Percentiles rank a stretch among this genome's conserved stretches.
Conservation (phyloP, 2,113 vertebrate species). For the Cheirogaleus medius region DNA sequence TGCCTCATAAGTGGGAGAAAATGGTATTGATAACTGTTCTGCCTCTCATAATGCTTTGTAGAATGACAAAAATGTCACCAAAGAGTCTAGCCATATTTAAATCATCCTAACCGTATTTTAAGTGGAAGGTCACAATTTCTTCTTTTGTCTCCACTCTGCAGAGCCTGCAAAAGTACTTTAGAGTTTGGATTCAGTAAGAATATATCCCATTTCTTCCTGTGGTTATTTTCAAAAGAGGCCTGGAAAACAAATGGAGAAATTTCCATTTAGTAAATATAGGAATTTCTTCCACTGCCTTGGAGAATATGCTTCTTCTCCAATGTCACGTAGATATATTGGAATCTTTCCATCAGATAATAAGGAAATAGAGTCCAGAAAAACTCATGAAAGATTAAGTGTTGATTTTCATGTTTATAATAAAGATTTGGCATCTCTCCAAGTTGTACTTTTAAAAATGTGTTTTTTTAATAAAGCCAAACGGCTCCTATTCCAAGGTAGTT, state of each 20-base stretch:
- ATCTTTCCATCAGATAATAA: slow-evolving; percentile 52
- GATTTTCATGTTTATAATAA: slow-evolving; percentile 66
- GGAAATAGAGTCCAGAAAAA: slow-evolving; percentile 54
- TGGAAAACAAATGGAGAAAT: slow-evolving; percentile 71
- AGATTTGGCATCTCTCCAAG: slow-evolving; percentile 37
- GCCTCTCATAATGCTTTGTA: not conserved
- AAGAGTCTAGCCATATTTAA: not conserved
- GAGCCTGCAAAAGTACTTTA: slow-evolving; percentile 75
- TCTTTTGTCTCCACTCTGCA: slow-evolving; percentile 53
- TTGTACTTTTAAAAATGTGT: slow-evolving; percentile 28
- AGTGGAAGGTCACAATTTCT: slow-evolving; percentile 46
- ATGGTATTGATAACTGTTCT: not conserved
- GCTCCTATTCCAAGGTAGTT: slow-evolving; percentile 10
- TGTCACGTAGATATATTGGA: slow-evolving; percentile 58
- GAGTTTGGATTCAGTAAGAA: slow-evolving; percentile 53
- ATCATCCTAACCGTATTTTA: slow-evolving; percentile 29
- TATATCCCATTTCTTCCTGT: slow-evolving; percentile 65
- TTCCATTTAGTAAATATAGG: slow-evolving; percentile 74
- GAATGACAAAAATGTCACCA: slow-evolving; percentile 39
- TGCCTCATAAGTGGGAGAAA: not conserved
- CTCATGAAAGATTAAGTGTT: slow-evolving; percentile 36
- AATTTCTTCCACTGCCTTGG: slow-evolving; percentile 69
- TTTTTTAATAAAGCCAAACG: slow-evolving; percentile 36
- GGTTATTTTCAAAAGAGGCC: slow-evolving; percentile 70
- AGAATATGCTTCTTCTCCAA: slow-evolving; percentile 63